Base-by-base conservation (phyloP, 2,113 vertebrate species). In the Pomatorhinus ruficollis region DNA sequence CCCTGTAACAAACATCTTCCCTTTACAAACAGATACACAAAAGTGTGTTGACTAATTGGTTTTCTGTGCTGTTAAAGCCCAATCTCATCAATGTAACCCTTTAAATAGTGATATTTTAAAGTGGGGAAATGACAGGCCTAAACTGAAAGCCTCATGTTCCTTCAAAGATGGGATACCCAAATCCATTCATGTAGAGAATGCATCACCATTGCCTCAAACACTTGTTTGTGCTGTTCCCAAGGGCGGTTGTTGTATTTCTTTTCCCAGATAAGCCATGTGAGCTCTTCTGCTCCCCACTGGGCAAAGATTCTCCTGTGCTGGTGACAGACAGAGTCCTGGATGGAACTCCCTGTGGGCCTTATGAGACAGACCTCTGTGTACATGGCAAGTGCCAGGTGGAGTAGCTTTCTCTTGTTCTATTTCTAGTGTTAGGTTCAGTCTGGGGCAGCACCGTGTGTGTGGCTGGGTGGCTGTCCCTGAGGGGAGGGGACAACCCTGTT, bases 341-440 rank as follows among this genome's bases (percentile, higher is more conserved):
- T 45, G 99, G 99, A 24, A 99, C 99, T 9, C 99, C 99, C 1
- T 99, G 99, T 27, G 99, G 99, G 63, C 99, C 99, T 15, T 99
- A 99, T 0, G 99, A 99, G 97, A 98, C 98, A 0, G 99, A 99
- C 95, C 98, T 99, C 89, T 99, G 99, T 95, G 98, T 99, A 50
- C 99, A 99, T 31, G 99, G 99, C 96, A 99, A 98, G 93, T 99
- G 99, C 98, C 99, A 99, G 99, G 99, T 99, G 97, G 89, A 84
- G 94, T 95, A 93, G 79, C 82, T 64, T 92, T 97, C 87, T 87
- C 39, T 93, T 97, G 30, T 90, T 91, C 92, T 65, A 25, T 95
- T 85, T 47, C 22, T 47, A 5, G 8, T 37, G 33, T 25, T 33
- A 5, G 16, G 3, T 39, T 10, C 80, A 64, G 31, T 22, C 17